phyloP scores from a whole-genome alignment of 1,140 invertebrate species.

The Panagrolaimus sp. region DNA sequence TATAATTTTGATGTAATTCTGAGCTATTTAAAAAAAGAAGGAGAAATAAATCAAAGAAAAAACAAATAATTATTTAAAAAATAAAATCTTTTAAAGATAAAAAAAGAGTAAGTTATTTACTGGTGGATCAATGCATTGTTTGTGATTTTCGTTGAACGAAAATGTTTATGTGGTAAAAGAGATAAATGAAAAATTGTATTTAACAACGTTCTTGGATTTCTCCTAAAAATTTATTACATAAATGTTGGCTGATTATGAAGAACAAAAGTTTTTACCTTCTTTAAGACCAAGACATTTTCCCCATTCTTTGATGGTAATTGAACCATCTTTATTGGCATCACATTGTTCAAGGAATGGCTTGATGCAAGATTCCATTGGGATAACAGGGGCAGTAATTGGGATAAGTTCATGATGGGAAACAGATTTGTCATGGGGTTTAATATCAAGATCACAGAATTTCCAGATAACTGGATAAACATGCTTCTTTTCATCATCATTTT shows the following conservation, averaged over 20 bases:
- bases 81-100: too few relatives aligned
- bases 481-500: slow-evolving; percentile 73
- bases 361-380: slow-evolving; percentile 87
- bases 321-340: slow-evolving; percentile 78
- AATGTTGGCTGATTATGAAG: background rate
- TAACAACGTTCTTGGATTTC: slow-evolving; percentile 59
- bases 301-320: slow-evolving; percentile 82
- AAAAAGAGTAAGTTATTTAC: too few relatives aligned
- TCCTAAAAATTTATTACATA: slow-evolving; percentile 33
- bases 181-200: slow-evolving; percentile 19
- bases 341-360: slow-evolving; percentile 85
- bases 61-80: too few relatives aligned
- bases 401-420: slow-evolving; percentile 88
- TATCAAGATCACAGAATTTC: slow-evolving; percentile 90
- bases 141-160: too few relatives aligned
- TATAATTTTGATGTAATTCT: too few relatives aligned
- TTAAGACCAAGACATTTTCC: slow-evolving; percentile 80
- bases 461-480: slow-evolving; percentile 76
- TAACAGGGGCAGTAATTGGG: slow-evolving; percentile 81
- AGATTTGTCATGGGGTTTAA: slow-evolving; percentile 70
- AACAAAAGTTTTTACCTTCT: slow-evolving; percentile 62
- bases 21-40: too few relatives aligned
- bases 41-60: too few relatives aligned
- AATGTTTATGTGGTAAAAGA: too few relatives aligned
- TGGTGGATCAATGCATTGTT: too few relatives aligned